A percentile compares a stretch with the other conserved stretches of the same genome.
Conservation (phyloP, 2,113 vertebrate species). For the Myiozetetes cayanensis region DNA sequence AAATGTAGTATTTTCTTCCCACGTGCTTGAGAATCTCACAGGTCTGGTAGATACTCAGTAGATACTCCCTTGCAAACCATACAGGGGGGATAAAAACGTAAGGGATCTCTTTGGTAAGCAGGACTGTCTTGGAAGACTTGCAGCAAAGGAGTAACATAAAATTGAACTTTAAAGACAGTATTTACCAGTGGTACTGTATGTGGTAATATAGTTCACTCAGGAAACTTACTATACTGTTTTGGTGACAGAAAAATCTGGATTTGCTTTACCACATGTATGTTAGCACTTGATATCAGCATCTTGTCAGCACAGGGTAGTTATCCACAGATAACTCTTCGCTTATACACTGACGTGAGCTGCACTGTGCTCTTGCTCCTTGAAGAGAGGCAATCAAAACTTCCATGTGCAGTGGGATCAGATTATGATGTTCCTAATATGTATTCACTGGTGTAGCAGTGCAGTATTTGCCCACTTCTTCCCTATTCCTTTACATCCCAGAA, state of each 20-base stretch:
- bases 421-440: neutral
- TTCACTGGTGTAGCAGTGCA: neutral
- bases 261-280: neutral
- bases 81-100: rapidly evolving
- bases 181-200: neutral
- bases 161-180: neutral
- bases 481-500: neutral
- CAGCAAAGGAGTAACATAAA: neutral
- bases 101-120: neutral
- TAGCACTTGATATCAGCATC: neutral
- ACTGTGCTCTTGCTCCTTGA: neutral
- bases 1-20: neutral
- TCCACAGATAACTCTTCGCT: neutral
- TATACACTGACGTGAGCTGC: neutral
- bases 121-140: neutral
- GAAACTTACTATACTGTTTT: neutral
- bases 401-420: neutral
- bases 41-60: neutral
- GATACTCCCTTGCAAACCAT: neutral
- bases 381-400: neutral
- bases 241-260: neutral
- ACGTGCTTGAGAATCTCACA: neutral
- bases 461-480: neutral
- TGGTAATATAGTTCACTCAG: neutral
- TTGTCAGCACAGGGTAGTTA: neutral